Evolutionary conservation across 2,113 vertebrate species (phyloP).

Genomic region (Pseudonaja textilis): DNA sequence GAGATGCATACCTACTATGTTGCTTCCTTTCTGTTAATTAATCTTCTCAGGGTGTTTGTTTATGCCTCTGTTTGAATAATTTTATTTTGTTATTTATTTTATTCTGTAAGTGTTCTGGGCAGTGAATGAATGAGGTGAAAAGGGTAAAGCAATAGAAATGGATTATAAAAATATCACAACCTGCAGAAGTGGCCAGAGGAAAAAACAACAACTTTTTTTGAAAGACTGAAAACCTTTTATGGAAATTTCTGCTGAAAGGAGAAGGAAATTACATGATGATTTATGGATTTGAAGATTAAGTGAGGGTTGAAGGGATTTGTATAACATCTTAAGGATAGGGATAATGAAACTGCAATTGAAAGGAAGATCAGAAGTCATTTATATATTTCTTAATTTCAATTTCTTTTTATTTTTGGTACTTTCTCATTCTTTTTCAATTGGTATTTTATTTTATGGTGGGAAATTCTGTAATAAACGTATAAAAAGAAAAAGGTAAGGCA

Average conservation of each 20-base stretch:
- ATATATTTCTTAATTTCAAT: neutral
- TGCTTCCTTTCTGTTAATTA: slow-evolving; percentile 20
- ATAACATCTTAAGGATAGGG: neutral
- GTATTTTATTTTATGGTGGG: neutral
- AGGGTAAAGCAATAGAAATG: neutral
- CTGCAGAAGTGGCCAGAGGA: neutral
- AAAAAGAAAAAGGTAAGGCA: neutral
- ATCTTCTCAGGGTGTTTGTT: neutral
- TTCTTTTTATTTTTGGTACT: neutral
- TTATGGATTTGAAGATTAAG: neutral
- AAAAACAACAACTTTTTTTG: neutral
- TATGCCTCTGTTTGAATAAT: neutral
- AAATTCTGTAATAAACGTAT: neutral
- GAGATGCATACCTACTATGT: slow-evolving; percentile 36
- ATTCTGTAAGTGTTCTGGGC: neutral
- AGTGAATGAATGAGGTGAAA: neutral
- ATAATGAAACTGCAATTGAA: neutral
- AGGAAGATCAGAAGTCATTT: neutral
- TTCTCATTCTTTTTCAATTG: neutral
- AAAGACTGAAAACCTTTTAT: neutral
- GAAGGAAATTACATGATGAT: neutral
- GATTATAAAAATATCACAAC: neutral
- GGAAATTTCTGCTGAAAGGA: neutral
- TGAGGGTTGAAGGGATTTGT: neutral
- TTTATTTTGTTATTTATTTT: neutral